Conservation (phyloP, 2,797 vertebrate species). For the Gambelia wislizenii region DNA sequence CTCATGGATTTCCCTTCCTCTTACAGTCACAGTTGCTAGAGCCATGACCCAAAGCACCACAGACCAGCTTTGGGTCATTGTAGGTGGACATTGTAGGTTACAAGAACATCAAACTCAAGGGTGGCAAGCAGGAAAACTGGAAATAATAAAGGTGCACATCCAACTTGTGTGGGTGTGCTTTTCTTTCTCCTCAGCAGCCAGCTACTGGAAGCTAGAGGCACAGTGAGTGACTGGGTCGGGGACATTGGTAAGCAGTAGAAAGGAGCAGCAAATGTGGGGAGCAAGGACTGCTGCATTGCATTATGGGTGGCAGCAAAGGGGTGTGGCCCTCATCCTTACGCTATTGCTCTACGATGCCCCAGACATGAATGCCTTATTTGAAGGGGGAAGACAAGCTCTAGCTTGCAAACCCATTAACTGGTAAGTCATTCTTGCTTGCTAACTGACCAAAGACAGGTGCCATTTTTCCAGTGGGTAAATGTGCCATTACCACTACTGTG, state of each 20-base stretch:
- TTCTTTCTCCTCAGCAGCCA: not conserved
- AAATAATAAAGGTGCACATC: not conserved
- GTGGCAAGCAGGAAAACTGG: not conserved
- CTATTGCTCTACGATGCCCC: not conserved
- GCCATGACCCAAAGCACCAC: not conserved
- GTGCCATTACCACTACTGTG: not conserved
- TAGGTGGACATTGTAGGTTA: not conserved
- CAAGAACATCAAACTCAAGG: not conserved
- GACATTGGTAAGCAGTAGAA: not conserved
- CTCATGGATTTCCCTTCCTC: not conserved
- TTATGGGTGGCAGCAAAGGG: not conserved
- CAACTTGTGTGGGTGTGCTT: not conserved
- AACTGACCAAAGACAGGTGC: not conserved
- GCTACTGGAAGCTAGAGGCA: not conserved
- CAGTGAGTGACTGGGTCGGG: not conserved
- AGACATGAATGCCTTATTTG: not conserved
- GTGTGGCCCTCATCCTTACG: no score
- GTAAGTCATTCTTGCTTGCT: not conserved
- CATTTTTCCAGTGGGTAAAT: not conserved
- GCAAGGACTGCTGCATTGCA: no score
- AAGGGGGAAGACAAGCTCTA: not conserved
- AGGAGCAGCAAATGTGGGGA: not conserved
- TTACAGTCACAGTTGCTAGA: not conserved
- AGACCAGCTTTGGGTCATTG: not conserved
- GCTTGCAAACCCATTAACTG: not conserved